These are phyloP conservation scores for Hippocampus barbouri DNA, from an alignment of 2,113 vertebrate genomes.

Conservation along the genomic window DNA sequence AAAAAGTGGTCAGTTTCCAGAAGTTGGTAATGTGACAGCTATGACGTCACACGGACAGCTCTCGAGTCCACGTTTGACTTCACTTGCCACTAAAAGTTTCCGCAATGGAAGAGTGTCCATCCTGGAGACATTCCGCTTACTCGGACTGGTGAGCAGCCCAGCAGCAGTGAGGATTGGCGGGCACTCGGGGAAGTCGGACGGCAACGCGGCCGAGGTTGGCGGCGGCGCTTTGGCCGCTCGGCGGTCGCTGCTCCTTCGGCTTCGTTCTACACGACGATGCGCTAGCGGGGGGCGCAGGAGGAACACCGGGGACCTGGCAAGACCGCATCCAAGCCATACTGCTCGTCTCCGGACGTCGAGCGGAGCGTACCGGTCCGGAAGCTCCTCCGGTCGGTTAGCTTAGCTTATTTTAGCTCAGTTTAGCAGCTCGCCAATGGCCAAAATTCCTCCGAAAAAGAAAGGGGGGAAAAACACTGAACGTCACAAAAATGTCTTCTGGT, in stretches of 20 bases:
- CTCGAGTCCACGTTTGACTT: neutral
- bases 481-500: neutral
- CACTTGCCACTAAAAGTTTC: neutral
- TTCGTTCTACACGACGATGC: neutral
- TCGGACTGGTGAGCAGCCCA: neutral
- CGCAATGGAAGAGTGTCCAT: neutral
- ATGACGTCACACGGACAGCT: neutral
- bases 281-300: neutral
- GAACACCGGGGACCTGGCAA: neutral
- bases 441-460: neutral
- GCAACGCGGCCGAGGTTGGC: neutral
- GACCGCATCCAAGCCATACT: neutral
- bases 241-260: neutral
- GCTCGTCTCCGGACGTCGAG: neutral
- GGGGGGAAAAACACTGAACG: neutral
- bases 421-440: neutral
- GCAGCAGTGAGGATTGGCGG: neutral
- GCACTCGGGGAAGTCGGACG: neutral
- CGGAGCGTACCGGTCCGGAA: neutral
- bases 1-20: neutral
- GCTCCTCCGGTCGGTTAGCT: neutral
- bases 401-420: neutral
- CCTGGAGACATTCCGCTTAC: neutral
- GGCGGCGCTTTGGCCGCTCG: neutral
- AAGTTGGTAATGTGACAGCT: conserved; percentile 23